These are phyloP conservation scores for Stercorarius parasiticus DNA, from an alignment of 2,113 vertebrate genomes.

Conservation along the genomic window DNA sequence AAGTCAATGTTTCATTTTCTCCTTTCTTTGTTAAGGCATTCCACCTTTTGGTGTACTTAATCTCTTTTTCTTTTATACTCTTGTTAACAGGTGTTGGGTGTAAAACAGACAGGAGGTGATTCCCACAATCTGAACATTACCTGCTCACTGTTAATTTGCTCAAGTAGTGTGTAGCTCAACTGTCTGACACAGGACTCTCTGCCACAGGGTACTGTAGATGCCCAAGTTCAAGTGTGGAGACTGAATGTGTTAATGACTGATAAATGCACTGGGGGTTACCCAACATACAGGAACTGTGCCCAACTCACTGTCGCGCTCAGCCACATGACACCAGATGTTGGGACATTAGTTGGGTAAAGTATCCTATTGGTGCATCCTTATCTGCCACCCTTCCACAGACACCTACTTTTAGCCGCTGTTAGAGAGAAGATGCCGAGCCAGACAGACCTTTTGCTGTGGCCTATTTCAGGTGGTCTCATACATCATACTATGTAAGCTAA, in stretches of 20 bases:
- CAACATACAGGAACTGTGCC: accelerated
- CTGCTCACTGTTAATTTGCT: background rate
- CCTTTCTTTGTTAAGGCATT: background rate
- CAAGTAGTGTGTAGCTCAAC: background rate
- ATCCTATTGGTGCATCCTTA: background rate
- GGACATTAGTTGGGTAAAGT: background rate
- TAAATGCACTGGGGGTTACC: background rate
- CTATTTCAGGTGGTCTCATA: background rate
- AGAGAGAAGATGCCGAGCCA: background rate
- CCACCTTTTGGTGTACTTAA: background rate
- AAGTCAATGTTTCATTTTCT: background rate
- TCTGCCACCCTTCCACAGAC: background rate
- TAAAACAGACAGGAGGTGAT: background rate
- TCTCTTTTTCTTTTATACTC: background rate
- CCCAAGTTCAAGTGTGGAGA: background rate
- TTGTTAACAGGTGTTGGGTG: background rate
- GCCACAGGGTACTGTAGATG: background rate
- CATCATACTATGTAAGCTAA: background rate
- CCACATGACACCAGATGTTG: accelerated
- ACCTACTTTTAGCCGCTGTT: background rate
- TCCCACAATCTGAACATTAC: background rate
- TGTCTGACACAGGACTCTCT: background rate
- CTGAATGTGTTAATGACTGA: background rate
- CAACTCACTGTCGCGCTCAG: background rate
- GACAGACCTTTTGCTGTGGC: background rate